Evolutionary conservation across 2,113 vertebrate species (phyloP).

Genomic region (Steatornis caripensis): DNA sequence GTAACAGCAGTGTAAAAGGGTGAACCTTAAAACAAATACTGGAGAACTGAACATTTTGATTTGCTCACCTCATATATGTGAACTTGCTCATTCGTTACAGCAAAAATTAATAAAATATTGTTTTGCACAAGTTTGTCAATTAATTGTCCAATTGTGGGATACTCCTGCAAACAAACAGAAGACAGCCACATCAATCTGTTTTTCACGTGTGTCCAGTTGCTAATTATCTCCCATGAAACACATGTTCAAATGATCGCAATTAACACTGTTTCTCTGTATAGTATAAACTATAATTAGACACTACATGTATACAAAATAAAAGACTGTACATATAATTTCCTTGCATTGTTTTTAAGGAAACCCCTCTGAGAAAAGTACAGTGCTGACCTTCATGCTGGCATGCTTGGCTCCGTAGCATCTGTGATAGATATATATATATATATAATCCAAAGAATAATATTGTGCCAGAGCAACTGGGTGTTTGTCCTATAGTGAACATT

Average conservation of each 20-base stretch:
- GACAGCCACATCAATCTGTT: background rate
- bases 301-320: background rate
- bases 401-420: background rate
- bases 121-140: constrained; percentile 95
- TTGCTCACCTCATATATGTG: constrained; percentile 86
- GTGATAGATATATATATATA: background rate
- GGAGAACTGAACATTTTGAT: background rate
- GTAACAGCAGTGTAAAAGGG: background rate
- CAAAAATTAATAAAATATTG: constrained; percentile 93
- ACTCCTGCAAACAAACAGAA: constrained; percentile 81
- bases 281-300: background rate
- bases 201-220: background rate
- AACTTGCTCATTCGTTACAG: constrained; percentile 85
- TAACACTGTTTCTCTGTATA: background rate
- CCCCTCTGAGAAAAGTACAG: background rate
- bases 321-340: background rate
- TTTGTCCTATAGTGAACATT: background rate
- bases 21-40: background rate
- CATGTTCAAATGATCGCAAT: background rate
- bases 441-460: background rate
- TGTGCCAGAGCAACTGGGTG: background rate
- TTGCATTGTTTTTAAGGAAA: background rate
- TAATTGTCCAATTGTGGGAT: constrained; percentile 93
- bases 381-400: background rate
- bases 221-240: background rate